These are phyloP conservation scores for Melieria picta DNA, from an alignment of 2,888 invertebrate species.

Conservation along the genomic window DNA sequence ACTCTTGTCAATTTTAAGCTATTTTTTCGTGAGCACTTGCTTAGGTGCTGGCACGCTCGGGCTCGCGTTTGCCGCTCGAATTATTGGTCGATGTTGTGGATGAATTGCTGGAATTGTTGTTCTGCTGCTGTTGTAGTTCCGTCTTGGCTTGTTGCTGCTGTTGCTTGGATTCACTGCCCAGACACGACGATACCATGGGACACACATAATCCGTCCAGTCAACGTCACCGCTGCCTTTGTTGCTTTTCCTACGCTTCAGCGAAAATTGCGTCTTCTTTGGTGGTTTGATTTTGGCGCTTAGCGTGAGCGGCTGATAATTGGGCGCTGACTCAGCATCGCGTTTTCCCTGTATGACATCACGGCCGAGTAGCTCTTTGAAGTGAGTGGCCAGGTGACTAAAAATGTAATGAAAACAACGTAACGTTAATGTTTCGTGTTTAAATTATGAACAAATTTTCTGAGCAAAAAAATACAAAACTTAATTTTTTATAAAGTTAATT, in stretches of 20 bases:
- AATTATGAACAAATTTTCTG: neutral
- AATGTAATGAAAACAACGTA: neutral
- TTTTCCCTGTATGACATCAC: slow-evolving; percentile 88
- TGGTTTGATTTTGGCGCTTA: slow-evolving; percentile 89
- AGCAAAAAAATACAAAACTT: neutral
- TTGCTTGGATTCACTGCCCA: slow-evolving; percentile 28
- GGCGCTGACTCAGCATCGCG: slow-evolving; percentile 85
- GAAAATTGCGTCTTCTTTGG: slow-evolving; percentile 90
- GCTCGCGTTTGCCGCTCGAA: too few relatives aligned
- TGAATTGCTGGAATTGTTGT: slow-evolving; percentile 26
- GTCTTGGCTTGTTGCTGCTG: slow-evolving; percentile 26
- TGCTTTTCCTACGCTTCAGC: slow-evolving; percentile 81
- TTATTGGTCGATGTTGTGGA: slow-evolving; percentile 33
- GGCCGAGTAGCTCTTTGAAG: slow-evolving; percentile 88
- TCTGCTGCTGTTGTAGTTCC: neutral
- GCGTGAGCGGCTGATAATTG: slow-evolving; percentile 87
- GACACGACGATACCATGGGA: slow-evolving; percentile 68
- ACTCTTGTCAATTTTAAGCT: too few relatives aligned
- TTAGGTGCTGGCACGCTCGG: too few relatives aligned
- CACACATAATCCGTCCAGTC: slow-evolving; percentile 89
- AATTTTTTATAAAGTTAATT: neutral
- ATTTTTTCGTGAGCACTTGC: too few relatives aligned
- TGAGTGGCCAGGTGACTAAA: slow-evolving; percentile 91
- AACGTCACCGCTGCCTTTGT: slow-evolving; percentile 81
- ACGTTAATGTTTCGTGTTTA: neutral